A percentile compares a stretch with the other conserved stretches of the same genome.
These are phyloP conservation scores for Himantopus leucocephalus DNA, from an alignment of 2,113 vertebrate genomes.

Conservation along the genomic window DNA sequence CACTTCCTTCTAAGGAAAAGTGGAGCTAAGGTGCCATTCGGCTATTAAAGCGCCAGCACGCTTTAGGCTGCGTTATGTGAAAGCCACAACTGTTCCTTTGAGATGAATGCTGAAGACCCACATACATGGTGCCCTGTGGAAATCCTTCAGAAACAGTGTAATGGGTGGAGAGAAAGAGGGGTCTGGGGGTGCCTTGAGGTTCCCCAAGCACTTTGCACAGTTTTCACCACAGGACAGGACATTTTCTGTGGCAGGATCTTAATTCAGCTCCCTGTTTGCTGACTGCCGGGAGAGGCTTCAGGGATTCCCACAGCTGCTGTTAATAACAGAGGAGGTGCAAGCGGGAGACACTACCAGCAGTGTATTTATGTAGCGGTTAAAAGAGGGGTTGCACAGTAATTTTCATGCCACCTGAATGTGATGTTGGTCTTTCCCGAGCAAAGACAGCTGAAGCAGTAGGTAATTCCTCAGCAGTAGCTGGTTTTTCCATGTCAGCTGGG, in stretches of 20 bases:
- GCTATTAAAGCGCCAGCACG: slow-evolving; percentile 7
- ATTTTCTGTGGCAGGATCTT: not conserved
- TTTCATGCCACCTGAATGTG: not conserved
- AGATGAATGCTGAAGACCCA: not conserved
- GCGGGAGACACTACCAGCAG: not conserved
- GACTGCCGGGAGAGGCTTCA: not conserved
- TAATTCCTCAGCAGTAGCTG: not conserved
- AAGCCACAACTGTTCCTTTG: not conserved
- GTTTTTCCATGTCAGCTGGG: not conserved
- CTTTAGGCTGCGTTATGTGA: not conserved
- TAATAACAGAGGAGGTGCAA: not conserved
- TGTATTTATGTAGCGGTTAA: not conserved
- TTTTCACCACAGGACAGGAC: not conserved
- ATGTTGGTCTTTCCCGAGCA: fast-evolving
- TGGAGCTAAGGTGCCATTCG: not conserved
- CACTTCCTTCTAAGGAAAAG: slow-evolving; percentile 57
- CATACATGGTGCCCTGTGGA: fast-evolving
- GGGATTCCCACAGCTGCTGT: not conserved
- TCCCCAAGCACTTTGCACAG: not conserved
- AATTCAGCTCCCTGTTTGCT: not conserved
- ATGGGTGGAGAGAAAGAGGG: not conserved
- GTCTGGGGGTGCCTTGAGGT: not conserved
- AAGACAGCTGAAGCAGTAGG: not conserved
- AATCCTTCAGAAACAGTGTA: not conserved
- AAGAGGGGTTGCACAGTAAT: not conserved